Evolutionary conservation across 2,888 invertebrate genomes (phyloP), one percentile per base, ranked within the genome.

Genomic region (Caenorhabditis becei): DNA sequence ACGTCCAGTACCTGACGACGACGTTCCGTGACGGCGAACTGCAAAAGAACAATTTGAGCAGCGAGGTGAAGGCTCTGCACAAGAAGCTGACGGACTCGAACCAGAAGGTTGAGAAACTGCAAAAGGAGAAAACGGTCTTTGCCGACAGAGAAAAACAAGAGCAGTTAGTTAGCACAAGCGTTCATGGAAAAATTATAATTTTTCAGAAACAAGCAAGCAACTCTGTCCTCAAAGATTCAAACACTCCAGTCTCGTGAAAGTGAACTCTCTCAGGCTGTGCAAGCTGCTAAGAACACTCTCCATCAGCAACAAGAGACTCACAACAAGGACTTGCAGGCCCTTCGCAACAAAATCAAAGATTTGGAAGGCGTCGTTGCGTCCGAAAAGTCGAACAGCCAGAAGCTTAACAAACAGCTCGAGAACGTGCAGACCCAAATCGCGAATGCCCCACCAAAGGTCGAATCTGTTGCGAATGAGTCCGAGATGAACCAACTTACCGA

Each of bases 21-120:
- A 11, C 35, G 4, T 75, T 75, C 61, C 67, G 51, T 16, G 61
- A 65, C 8, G 18, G 16, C 10, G 80, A 80, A 7, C 11, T 14
- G 0, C 63, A 65, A 44, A 70, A 70, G 49, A 75, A 70, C 24
- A 70, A 66, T 11, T 28, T 70, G 37, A 70, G 26, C 14, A 54
- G 7, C 2, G 75, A 78, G 26, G 56, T 70, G n/a, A 71, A 78
- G 35, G 59, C 71, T 1, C 23, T 71, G 44, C 35, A 51, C 7
- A 75, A 66, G 44, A 75, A 71, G 28, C 28, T 65, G n/a, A 23
- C 10, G 16, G 80, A 80, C 0, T 5, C 37, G 4, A n/a, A 16
- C 0, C 56, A 63, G 28, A 74, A 53, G 35, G 18, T 28, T 28
- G 80, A 80, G 23, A 80, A 74, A 37, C n/a, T 74, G 62, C 16